phyloP scores from a whole-genome alignment of 2,113 vertebrate species.

The Nestor notabilis region DNA sequence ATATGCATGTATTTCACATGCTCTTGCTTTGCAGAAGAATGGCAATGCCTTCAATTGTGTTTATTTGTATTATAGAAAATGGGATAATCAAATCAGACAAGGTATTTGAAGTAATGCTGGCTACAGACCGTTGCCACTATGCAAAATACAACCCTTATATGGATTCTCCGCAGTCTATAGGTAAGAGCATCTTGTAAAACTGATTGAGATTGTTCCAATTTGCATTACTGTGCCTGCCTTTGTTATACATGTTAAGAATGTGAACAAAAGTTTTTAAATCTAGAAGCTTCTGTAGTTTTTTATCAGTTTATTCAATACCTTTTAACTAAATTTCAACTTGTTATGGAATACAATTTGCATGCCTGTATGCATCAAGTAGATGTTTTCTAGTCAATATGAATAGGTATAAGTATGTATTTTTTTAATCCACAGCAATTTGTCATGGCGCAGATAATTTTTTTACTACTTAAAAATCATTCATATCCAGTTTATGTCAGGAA shows the following conservation, averaged over 20 bases:
- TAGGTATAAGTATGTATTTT: background rate
- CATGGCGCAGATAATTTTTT: background rate
- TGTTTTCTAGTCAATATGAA: background rate
- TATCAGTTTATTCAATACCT: background rate
- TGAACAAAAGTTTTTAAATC: background rate
- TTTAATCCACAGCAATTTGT: background rate
- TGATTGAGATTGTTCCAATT: background rate
- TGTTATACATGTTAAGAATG: background rate
- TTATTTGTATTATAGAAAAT: conserved; percentile 85
- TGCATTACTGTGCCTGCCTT: background rate
- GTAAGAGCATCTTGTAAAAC: conserved; percentile 71
- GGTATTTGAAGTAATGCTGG: conserved; percentile 97
- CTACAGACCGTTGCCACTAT: conserved; percentile 93
- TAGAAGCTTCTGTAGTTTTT: background rate
- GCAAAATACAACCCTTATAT: conserved; percentile 97
- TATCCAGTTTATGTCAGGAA: background rate
- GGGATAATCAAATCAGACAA: conserved; percentile 98
- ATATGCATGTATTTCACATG: background rate
- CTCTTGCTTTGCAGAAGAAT: background rate
- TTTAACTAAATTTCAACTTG: background rate
- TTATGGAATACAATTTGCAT: background rate
- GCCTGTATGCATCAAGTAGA: background rate
- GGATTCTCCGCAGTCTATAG: conserved; percentile 99
- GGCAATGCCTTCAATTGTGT: background rate
- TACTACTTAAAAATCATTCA: background rate